Evolutionary conservation across 2,888 invertebrate genomes (phyloP).

Genomic region (Chromoteleia sp.): DNA sequence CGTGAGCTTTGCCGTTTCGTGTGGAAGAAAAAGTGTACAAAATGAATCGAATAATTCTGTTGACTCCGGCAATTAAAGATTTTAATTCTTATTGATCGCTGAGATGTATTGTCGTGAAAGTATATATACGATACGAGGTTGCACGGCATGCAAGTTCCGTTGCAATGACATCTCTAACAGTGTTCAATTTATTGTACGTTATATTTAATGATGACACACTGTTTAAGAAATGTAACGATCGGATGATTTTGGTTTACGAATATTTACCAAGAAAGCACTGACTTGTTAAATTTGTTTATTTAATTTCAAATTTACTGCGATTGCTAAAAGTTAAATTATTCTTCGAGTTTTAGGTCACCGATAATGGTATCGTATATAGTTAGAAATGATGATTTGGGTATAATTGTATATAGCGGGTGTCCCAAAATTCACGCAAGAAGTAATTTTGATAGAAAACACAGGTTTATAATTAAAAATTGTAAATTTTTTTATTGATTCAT

Average conservation of each 20-base stretch:
- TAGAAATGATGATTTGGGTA: too few relatives aligned
- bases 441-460: too few relatives aligned
- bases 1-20: neutral
- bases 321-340: too few relatives aligned
- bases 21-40: constrained; percentile 10
- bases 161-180: neutral
- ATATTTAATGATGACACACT: constrained; percentile 6
- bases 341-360: too few relatives aligned
- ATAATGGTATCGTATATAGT: too few relatives aligned
- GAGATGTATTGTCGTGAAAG: constrained; percentile 9
- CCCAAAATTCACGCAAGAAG: too few relatives aligned
- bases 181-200: constrained; percentile 14
- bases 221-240: constrained; percentile 3
- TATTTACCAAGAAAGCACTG: neutral
- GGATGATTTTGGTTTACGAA: neutral
- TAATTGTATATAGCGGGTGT: too few relatives aligned
- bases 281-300: too few relatives aligned
- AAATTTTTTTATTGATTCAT: too few relatives aligned
- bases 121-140: constrained; percentile 1
- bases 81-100: constrained; percentile 5
- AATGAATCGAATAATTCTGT: constrained; percentile 18
- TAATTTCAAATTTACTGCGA: too few relatives aligned
- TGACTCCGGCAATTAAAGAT: constrained; percentile 22
- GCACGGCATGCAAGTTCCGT: constrained; percentile 3
- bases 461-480: too few relatives aligned